These are phyloP conservation scores for Prolemur simus DNA, from an alignment of 2,113 vertebrate genomes.

Conservation along the genomic window DNA sequence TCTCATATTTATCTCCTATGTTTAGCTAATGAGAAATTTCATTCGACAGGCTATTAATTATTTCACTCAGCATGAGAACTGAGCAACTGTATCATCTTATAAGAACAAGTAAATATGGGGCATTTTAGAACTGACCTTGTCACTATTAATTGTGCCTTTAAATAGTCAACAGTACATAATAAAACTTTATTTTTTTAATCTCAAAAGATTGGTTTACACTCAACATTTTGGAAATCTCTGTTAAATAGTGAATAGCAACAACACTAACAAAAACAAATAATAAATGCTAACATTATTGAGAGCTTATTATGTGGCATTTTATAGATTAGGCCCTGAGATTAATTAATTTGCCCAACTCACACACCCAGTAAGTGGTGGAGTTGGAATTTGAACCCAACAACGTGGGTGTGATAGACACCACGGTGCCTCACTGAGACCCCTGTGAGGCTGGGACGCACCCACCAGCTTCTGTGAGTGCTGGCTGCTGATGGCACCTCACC, in stretches of 20 bases:
- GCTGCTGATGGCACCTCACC: neutral
- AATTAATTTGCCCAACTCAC: neutral
- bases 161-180: neutral
- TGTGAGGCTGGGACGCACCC: neutral
- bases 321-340: no score
- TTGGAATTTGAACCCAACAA: fast-evolving
- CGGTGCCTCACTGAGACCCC: fast-evolving
- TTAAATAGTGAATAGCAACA: neutral
- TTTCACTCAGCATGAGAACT: slow-evolving; percentile 16
- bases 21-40: slow-evolving; percentile 28
- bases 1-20: neutral
- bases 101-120: neutral
- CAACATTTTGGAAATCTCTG: neutral
- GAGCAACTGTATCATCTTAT: neutral
- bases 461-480: fast-evolving
- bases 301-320: neutral
- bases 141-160: neutral
- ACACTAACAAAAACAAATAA: neutral
- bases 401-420: fast-evolving
- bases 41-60: slow-evolving; percentile 30
- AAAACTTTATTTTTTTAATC: neutral
- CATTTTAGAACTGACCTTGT: neutral
- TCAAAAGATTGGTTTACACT: neutral
- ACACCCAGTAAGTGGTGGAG: neutral
- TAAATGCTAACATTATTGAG: neutral